Percentiles rank a stretch among this genome's conserved stretches.
Evolutionary conservation across 2,113 vertebrate species (phyloP).

Genomic region (Takifugu flavidus): DNA sequence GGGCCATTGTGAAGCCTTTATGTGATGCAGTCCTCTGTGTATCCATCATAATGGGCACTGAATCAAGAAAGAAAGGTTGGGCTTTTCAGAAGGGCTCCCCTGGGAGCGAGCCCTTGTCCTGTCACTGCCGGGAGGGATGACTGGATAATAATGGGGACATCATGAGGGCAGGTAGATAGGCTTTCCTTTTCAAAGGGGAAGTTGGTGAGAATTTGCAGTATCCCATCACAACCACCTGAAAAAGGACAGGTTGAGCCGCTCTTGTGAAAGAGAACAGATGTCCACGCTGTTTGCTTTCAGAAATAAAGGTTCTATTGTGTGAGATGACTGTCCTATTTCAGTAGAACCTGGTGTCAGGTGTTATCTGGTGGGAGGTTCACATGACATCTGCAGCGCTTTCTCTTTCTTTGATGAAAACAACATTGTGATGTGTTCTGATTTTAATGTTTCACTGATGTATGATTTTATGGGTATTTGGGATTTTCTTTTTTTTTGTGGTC

Average conservation of each 20-base stretch:
- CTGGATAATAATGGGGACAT: slow-evolving; percentile 69
- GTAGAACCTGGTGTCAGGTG: slow-evolving; percentile 21
- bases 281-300: slow-evolving; percentile 1
- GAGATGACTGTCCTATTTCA: slow-evolving; percentile 29
- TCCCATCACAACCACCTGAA: slow-evolving; percentile 50
- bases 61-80: slow-evolving; percentile 54
- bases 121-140: slow-evolving; percentile 47
- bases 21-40: slow-evolving; percentile 55
- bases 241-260: slow-evolving; percentile 38
- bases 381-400: slow-evolving; percentile 20
- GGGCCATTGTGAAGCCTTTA: slow-evolving; percentile 41
- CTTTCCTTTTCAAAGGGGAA: slow-evolving; percentile 52
- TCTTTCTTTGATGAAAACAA: slow-evolving; percentile 11
- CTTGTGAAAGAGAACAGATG: slow-evolving; percentile 33
- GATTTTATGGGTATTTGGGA: no score
- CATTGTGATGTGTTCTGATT: slow-evolving; percentile 12
- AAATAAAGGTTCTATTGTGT: slow-evolving; percentile 10
- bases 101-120: slow-evolving; percentile 63
- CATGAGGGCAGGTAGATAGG: slow-evolving; percentile 61
- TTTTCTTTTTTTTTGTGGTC: not conserved
- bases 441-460: no score
- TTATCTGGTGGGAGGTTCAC: slow-evolving; percentile 5
- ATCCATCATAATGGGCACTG: slow-evolving; percentile 64
- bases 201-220: slow-evolving; percentile 45
- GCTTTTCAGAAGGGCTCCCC: slow-evolving; percentile 41